These are phyloP conservation scores for Lucinisca nassula DNA, from an alignment of 2,888 invertebrate species.

Conservation along the genomic window DNA sequence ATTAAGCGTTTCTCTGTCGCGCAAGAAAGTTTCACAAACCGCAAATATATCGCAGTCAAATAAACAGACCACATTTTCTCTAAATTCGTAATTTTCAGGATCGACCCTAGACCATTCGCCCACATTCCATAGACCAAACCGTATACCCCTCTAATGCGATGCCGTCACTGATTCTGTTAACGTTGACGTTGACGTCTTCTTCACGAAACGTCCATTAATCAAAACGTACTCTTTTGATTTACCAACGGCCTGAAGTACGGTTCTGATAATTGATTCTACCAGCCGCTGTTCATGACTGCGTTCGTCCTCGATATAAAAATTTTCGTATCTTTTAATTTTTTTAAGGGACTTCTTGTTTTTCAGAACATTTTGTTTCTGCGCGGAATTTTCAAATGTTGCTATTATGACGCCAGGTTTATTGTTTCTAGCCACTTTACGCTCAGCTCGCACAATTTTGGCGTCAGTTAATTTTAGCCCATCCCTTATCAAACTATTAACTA, in stretches of 20 bases:
- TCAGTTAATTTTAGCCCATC: no score
- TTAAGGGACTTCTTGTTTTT: no score
- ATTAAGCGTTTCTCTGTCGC: background rate
- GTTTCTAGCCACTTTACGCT: no score
- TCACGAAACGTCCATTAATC: background rate
- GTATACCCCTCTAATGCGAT: background rate
- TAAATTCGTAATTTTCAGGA: background rate
- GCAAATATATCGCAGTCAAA: constrained; percentile 21
- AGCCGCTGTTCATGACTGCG: background rate
- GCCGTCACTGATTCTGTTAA: no score
- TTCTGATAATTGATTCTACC: background rate
- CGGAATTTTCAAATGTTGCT: no score
- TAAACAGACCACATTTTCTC: background rate
- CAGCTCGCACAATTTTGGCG: no score
- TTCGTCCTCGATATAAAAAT: background rate
- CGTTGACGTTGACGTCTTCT: background rate
- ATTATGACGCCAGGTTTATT: no score
- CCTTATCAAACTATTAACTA: no score
- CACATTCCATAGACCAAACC: constrained; percentile 18
- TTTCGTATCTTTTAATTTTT: no score
- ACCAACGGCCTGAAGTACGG: background rate
- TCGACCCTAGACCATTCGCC: constrained; percentile 20
- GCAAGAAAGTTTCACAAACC: constrained; percentile 6
- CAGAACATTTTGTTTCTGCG: no score
- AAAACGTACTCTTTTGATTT: background rate